Evolutionary conservation across 2,113 vertebrate genomes (phyloP).

Genomic region (Dromiciops gliroides): DNA sequence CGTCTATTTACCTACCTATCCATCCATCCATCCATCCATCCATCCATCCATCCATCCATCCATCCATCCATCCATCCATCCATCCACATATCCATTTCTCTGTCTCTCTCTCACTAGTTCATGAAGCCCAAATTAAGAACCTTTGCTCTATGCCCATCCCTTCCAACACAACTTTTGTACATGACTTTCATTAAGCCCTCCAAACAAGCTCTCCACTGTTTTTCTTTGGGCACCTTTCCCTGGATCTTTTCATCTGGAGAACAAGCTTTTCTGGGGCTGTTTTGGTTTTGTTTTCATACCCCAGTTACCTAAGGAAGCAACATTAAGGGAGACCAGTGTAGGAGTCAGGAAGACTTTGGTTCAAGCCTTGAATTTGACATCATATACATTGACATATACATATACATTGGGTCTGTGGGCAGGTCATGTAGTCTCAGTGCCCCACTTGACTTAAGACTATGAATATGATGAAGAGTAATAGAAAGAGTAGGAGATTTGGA

Average conservation of each 20-base stretch:
- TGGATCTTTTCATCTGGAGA: not conserved
- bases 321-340: not conserved
- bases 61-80: too few species aligned
- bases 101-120: not conserved
- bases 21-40: too few species aligned
- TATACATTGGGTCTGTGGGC: not conserved
- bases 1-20: not conserved
- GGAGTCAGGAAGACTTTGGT: not conserved
- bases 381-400: too few species aligned
- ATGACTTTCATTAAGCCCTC: not conserved
- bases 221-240: not conserved
- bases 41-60: too few species aligned
- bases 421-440: not conserved
- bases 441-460: not conserved
- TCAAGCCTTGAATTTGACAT: not conserved
- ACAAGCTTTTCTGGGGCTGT: not conserved
- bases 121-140: not conserved
- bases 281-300: not conserved
- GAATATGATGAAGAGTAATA: not conserved
- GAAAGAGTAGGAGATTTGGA: not conserved
- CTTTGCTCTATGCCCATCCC: not conserved
- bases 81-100: too few species aligned
- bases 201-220: not conserved
- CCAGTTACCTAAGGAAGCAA: not conserved
- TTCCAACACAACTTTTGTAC: not conserved